Evolutionary conservation across 2,888 invertebrate species (phyloP), one percentile per base, ranked within the genome.

Genomic region (Pristionchus arcanus): DNA sequence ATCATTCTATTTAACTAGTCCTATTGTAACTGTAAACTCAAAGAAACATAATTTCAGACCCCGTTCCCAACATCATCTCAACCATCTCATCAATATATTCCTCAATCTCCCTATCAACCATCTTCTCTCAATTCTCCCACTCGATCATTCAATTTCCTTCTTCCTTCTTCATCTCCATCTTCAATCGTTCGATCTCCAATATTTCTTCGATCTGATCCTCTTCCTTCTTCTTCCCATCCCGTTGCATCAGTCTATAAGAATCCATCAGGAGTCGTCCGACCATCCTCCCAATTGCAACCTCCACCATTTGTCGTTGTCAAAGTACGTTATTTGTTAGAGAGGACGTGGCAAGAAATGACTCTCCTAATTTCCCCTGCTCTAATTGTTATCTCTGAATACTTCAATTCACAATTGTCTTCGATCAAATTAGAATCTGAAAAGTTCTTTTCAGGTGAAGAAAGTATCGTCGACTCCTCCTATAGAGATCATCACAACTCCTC

Each of bases 231-330:
- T 49, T 53, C 37, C n/a, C n/a, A n/a, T 49, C 53, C 66, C 42
- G 68, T 87, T 53, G 15, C 87, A 3, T 66, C 87, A 28, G 87
- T 87, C 49, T 87, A 87, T 53, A 66, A 71, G 87, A 87, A 87
- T 53, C 87, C 87, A 34, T 49, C 42, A 5, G 87, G 87, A 37
- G 55, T 53, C 28, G 87, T 87, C 9, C 66, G 28, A 19, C 87
- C 87, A 21, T 66, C 87, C 21, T 37, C 68, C 42, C 87, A 87
- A 31, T 25, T 87, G 49, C 66, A 66, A 28, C 87, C 87, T 19
- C 87, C 85, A 5, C 71, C 81, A n/a, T 81, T 53, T 28, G 81
- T 81, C 28, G n/a, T 49, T 28, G 49, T 81, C n/a, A 81, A 81
- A n/a, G 81, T 49, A 16, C 15, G 37, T 16, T 42, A 19, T 19